phyloP scores from a whole-genome alignment of 2,113 vertebrate genomes.

The Phaethon lepturus region DNA sequence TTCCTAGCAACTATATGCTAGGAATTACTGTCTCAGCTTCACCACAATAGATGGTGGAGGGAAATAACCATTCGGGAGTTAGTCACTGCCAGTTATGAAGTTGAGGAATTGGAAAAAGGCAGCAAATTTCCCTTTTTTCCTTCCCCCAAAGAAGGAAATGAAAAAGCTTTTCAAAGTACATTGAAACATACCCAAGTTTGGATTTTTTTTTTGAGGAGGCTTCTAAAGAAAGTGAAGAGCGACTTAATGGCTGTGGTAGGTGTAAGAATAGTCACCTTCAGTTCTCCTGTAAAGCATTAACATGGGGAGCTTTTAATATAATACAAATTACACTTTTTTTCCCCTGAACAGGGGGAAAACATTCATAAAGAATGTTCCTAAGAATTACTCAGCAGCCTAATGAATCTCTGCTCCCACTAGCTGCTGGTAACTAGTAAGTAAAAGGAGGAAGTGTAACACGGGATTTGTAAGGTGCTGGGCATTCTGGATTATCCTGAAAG shows the following conservation, averaged over 20 bases:
- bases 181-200: background rate
- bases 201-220: background rate
- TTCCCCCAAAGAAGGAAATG: background rate
- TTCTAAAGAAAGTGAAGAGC: background rate
- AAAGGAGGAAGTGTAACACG: background rate
- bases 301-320: background rate
- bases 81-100: conserved; percentile 15
- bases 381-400: background rate
- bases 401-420: background rate
- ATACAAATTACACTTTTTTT: background rate
- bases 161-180: background rate
- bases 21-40: conserved; percentile 43
- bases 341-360: background rate
- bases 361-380: background rate
- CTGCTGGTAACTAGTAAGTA: background rate
- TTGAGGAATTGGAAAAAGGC: conserved; percentile 47
- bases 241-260: background rate
- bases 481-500: background rate
- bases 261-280: background rate
- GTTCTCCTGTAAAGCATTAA: background rate
- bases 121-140: background rate
- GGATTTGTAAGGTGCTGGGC: background rate
- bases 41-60: background rate
- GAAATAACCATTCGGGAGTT: background rate
- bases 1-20: background rate